A percentile compares a stretch with the other conserved stretches of the same genome.
Conservation (phyloP, 2,888 invertebrate species). For the Drosophila ezoana region DNA sequence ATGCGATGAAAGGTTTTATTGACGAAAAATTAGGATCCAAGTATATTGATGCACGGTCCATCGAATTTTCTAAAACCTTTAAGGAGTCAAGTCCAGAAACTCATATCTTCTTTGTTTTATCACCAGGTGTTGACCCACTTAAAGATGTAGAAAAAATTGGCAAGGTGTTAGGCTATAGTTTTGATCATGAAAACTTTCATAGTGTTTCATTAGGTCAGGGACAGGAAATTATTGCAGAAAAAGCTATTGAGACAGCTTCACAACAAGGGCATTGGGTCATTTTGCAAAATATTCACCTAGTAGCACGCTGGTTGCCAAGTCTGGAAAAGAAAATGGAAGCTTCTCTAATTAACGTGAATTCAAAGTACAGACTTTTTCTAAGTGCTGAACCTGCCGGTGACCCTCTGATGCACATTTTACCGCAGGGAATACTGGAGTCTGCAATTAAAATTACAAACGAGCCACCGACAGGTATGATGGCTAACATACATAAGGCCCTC, state of each 20-base stretch:
- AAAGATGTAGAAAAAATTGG: slow-evolving; percentile 96
- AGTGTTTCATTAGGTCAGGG: slow-evolving; percentile 98
- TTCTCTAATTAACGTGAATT: slow-evolving; percentile 88
- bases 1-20: slow-evolving; percentile 92
- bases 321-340: slow-evolving; percentile 97
- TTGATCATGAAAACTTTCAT: slow-evolving; percentile 93
- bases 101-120: slow-evolving; percentile 96
- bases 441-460: slow-evolving; percentile 99
- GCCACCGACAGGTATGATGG: slow-evolving; percentile 98
- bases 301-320: slow-evolving; percentile 93
- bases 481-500: slow-evolving; percentile 97
- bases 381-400: slow-evolving; percentile 94
- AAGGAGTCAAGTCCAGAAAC: slow-evolving; percentile 93
- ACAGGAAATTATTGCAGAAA: slow-evolving; percentile 96
- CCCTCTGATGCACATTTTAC: slow-evolving; percentile 86
- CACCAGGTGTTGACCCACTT: slow-evolving; percentile 96
- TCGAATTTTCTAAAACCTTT: slow-evolving; percentile 94
- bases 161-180: slow-evolving; percentile 91
- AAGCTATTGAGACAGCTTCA: slow-evolving; percentile 92
- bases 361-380: slow-evolving; percentile 90
- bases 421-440: slow-evolving; percentile 94
- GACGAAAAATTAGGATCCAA: slow-evolving; percentile 94
- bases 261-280: slow-evolving; percentile 96
- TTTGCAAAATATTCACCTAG: slow-evolving; percentile 96
- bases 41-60: slow-evolving; percentile 91